Evolutionary conservation across 2,888 invertebrate species (phyloP), one percentile per base, ranked within the genome.

Genomic region (Tricholauxania praeusta): DNA sequence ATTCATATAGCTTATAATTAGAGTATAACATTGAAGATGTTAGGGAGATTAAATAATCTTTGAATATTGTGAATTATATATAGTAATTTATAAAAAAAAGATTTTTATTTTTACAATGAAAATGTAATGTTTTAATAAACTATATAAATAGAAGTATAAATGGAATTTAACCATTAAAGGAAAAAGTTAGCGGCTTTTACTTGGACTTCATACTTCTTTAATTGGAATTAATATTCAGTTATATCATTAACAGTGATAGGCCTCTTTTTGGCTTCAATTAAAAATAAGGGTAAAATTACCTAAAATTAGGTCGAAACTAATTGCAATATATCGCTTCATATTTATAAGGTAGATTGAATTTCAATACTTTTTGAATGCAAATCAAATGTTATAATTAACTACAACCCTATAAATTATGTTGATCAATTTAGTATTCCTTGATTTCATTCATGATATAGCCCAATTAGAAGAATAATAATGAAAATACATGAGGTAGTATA

Each of bases 61-160:
- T 82, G 73, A 76, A 79, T 82, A 78, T 79, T 75, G 32, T 73
- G 81, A 87, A 84, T 78, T 79, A 60, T 19, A 72, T 72, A 78
- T 80, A 82, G 81, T 83, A 83, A 82, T 82, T 83, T 82, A 82
- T 81, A 83, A 82, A 82, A 81, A 77, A n/a, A 78, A 78, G 68
- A 6, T 76, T 82, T 89, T 89, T 90, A 88, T 88, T 89, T 89
- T 90, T 90, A 90, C 89, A 90, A 81, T 91, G 90, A 91, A 91
- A 91, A 89, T 90, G 89, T 90, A 91, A 90, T 82, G 90, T 91
- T 90, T 91, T 90, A 51, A 87, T 91, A 90, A 91, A 91, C 89
- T 91, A 91, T 78, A 80, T 80, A 80, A 79, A 79, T 75, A 79
- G 79, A 81, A 80, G 75, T 78, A 79, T 78, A 80, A 80, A 79